Evolutionary conservation across 2,797 vertebrate species (phyloP).

Genomic region (Periparus ater): DNA sequence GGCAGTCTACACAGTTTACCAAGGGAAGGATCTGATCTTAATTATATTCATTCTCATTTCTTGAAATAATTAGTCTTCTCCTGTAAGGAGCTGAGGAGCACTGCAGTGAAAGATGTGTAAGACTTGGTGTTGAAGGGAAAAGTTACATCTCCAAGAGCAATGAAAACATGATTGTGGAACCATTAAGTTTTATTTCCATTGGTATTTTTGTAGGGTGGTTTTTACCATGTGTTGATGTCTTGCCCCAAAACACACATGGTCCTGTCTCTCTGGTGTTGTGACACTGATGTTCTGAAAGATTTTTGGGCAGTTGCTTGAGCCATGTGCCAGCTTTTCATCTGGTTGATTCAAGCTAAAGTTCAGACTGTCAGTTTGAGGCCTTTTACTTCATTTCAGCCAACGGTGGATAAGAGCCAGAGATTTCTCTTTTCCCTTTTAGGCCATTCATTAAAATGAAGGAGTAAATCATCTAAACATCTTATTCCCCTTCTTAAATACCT

Average conservation of each 20-base stretch:
- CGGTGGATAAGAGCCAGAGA: background rate
- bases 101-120: background rate
- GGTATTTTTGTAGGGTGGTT: background rate
- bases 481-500: background rate
- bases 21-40: background rate
- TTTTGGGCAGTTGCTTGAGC: background rate
- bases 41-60: background rate
- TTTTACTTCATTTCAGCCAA: background rate
- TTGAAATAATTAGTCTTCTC: slow-evolving; percentile 1
- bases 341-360: background rate
- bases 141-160: background rate
- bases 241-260: background rate
- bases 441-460: background rate
- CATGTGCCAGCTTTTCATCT: background rate
- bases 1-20: background rate
- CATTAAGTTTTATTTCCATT: background rate
- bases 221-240: background rate
- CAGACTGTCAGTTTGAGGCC: background rate
- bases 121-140: background rate
- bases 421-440: background rate
- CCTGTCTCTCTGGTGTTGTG: background rate
- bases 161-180: background rate
- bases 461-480: background rate
- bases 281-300: background rate
- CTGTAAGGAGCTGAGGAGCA: background rate